Base-by-base conservation (phyloP, 2,888 invertebrate species). In the Eristalinus sepulchralis region DNA sequence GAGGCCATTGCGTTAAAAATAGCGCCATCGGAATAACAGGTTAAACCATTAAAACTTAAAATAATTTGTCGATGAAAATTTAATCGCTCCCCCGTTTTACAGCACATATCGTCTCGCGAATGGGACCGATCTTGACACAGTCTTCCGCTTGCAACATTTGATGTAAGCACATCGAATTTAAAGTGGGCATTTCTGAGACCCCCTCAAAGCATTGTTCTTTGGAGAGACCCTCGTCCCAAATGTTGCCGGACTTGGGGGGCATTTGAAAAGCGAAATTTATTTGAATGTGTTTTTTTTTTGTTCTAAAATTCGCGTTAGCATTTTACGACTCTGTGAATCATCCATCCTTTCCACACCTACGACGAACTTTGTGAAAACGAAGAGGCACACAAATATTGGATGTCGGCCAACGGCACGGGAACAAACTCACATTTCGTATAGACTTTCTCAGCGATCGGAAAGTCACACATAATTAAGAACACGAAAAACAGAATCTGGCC, bases 1-100 rank as follows among this genome's bases (percentile, higher is more conserved):
- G 71, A 81, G 84, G 81, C 81, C 84, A 85, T 6, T 36, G 4
- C 24, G 24, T 39, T 67, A 77, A 67, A 85, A 81, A 85, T 85
- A 85, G 76, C 17, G 34, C 33, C 66, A 53, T 22, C 27, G 13
- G 11, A 72, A 22, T 68, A 70, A 72, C 77, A 83, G 60, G 22
- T 53, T 55, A 39, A 39, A 66, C 62, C 39, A 67, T 67, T 63
- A 47, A 79, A 79, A 70, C 27, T 70, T 10, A 10, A 71, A 75
- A 66, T 59, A 71, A 66, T 76, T 70, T 62, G 47, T 84, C 84
- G 70, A 84, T 80, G 55, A 84, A 63, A 80, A 71, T 47, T 57
- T 80, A 84, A 80, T 80, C 66, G 76, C 70, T 57, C 76, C 39
- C 76, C 39, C 67, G 66, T 76, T 83, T 83, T 73, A 47, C 13